phyloP scores from a whole-genome alignment of 2,113 vertebrate species.

The Sinocyclocheilus maitianheensis region DNA sequence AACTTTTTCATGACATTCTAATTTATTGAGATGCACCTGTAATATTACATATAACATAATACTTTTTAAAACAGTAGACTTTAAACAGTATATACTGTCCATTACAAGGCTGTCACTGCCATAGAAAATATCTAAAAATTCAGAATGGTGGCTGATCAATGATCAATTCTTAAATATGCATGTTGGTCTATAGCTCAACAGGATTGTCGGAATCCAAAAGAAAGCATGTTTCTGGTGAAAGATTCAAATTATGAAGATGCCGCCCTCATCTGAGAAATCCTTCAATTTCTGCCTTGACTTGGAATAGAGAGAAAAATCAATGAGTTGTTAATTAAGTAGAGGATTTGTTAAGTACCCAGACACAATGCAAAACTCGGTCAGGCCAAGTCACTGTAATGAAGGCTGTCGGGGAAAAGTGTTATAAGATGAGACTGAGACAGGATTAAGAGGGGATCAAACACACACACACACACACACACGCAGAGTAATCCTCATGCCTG shows the following conservation, averaged over 20 bases:
- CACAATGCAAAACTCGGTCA: slow-evolving; percentile 15
- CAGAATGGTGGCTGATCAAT: not conserved
- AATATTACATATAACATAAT: no score
- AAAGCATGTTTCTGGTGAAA: not conserved
- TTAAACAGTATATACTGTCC: not conserved
- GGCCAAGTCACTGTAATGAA: slow-evolving; percentile 48
- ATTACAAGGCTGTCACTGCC: not conserved
- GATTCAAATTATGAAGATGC: slow-evolving; percentile 3
- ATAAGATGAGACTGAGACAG: slow-evolving; percentile 52
- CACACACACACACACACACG: not conserved
- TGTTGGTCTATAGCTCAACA: not conserved
- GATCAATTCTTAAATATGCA: no score
- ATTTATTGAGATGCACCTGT: no score
- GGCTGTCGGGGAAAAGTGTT: slow-evolving; percentile 33
- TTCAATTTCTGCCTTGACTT: slow-evolving; percentile 30
- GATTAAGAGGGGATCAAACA: slow-evolving; percentile 50
- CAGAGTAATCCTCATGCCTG: not conserved
- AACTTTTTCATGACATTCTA: no score
- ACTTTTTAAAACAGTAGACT: not conserved
- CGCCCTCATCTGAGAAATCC: not conserved
- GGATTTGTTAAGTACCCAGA: slow-evolving; percentile 53
- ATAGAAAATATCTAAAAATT: not conserved
- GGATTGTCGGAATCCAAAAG: not conserved
- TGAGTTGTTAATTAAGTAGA: slow-evolving; percentile 52
- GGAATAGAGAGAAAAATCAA: slow-evolving; percentile 43